A percentile compares a stretch with the other conserved stretches of the same genome.
These are phyloP conservation scores for Crepidodera aurea DNA, from an alignment of 2,888 invertebrate genomes.

Conservation along the genomic window DNA sequence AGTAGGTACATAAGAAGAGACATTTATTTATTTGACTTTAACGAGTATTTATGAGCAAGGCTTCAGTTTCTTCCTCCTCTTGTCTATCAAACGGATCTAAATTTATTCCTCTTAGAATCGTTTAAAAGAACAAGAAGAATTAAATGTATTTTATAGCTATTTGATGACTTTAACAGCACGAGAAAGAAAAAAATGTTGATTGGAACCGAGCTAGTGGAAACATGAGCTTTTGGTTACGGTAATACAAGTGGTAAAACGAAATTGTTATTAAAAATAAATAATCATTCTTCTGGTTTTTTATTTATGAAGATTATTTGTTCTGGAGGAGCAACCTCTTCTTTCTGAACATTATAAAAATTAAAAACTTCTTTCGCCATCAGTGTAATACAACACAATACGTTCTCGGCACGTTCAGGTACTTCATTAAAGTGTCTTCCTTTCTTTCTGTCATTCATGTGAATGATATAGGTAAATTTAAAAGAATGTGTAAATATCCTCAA, in stretches of 20 bases:
- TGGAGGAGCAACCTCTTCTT: background rate
- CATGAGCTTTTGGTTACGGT: no score
- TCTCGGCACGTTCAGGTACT: constrained; percentile 1
- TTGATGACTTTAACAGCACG: constrained; percentile 35
- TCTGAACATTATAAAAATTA: background rate
- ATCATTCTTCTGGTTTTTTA: no score
- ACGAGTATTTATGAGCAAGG: constrained; percentile 37
- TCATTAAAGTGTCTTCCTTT: background rate
- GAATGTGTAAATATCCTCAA: constrained; percentile 5
- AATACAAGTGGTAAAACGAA: no score
- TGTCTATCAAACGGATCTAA: constrained; percentile 41
- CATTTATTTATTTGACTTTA: constrained; percentile 39
- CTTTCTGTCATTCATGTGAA: constrained; percentile 14
- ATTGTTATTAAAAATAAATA: no score
- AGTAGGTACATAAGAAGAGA: constrained; percentile 6
- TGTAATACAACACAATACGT: constrained; percentile 4
- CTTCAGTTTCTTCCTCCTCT: constrained; percentile 34
- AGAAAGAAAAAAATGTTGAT: constrained; percentile 15
- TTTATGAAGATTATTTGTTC: constrained; percentile 2
- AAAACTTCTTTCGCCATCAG: background rate
- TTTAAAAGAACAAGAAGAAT: constrained; percentile 38
- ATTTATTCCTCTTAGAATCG: constrained; percentile 38
- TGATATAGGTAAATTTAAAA: constrained; percentile 15
- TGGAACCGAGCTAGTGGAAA: background rate
- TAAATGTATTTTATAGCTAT: constrained; percentile 36